Percentiles rank a stretch among this genome's conserved stretches.
These are phyloP conservation scores for Lamproptera curius DNA, from an alignment of 2,888 invertebrate species.

Conservation along the genomic window DNA sequence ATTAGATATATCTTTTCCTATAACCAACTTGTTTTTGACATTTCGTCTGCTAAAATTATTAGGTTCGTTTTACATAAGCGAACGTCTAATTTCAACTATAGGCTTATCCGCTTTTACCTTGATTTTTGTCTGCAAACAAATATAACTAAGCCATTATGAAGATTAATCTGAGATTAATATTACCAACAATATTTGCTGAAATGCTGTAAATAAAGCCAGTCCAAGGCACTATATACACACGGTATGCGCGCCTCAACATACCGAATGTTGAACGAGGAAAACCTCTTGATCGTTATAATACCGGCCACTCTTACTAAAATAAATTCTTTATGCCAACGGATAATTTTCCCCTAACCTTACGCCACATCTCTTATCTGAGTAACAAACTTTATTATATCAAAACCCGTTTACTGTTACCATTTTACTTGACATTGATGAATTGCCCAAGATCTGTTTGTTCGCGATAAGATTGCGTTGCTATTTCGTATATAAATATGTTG, in stretches of 20 bases:
- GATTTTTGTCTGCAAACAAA: too few relatives aligned
- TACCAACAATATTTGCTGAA: neutral
- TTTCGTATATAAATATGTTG: slow-evolving; percentile 13
- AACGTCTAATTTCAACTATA: too few relatives aligned
- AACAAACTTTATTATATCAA: slow-evolving; percentile 15
- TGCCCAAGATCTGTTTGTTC: slow-evolving; percentile 3
- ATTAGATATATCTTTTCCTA: too few relatives aligned
- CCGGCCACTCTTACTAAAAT: slow-evolving; percentile 9
- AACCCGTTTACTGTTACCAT: slow-evolving; percentile 4
- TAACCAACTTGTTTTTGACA: too few relatives aligned
- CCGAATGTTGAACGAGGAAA: slow-evolving; percentile 3
- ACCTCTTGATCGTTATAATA: too few relatives aligned
- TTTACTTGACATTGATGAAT: slow-evolving; percentile 16
- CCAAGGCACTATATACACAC: neutral
- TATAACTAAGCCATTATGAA: too few relatives aligned
- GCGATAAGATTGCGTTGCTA: slow-evolving; percentile 10
- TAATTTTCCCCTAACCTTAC: slow-evolving; percentile 20
- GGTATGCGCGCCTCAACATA: neutral
- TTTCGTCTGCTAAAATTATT: too few relatives aligned
- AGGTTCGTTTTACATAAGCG: too few relatives aligned
- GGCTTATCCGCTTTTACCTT: too few relatives aligned
- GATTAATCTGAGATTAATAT: neutral
- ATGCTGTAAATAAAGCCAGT: neutral
- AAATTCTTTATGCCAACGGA: too few relatives aligned
- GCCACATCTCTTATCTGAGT: slow-evolving; percentile 13